Percentiles rank a stretch among this genome's conserved stretches.
Conservation (phyloP, 2,888 invertebrate species). For the Catonia carolina region DNA sequence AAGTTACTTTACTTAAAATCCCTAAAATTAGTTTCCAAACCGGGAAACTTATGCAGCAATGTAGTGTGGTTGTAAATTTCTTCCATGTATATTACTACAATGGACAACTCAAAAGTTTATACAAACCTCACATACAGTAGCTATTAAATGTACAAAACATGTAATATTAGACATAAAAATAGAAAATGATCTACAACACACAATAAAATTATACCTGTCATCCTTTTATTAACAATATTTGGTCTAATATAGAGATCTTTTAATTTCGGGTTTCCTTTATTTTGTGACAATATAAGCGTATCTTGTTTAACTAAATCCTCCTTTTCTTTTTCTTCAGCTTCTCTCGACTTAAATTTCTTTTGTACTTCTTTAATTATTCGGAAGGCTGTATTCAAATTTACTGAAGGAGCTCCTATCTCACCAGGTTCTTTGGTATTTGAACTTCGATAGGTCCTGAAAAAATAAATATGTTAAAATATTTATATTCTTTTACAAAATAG, state of each 20-base stretch:
- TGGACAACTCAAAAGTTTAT: too few species aligned
- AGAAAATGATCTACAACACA: too few species aligned
- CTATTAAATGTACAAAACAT: too few species aligned
- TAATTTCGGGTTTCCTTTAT: constrained; percentile 94
- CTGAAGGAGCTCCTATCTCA: constrained; percentile 86
- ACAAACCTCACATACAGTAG: too few species aligned
- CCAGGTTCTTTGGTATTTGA: constrained; percentile 97
- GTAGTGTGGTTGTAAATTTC: too few species aligned
- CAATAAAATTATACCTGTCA: constrained; percentile 73
- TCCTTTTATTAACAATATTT: constrained; percentile 95
- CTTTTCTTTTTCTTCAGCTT: constrained; percentile 97
- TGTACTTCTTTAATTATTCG: constrained; percentile 98
- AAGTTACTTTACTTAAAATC: too few species aligned
- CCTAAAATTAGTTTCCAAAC: too few species aligned
- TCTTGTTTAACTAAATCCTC: constrained; percentile 99
- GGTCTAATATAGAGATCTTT: constrained; percentile 98
- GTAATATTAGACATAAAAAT: too few species aligned
- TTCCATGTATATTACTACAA: too few species aligned
- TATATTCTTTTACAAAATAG: too few species aligned
- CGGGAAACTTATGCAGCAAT: too few species aligned
- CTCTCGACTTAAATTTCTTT: constrained; percentile 95
- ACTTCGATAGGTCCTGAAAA: constrained; percentile 82
- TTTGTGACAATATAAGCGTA: constrained; percentile 84
- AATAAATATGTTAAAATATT: too few species aligned
- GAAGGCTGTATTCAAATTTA: constrained; percentile 94